A percentile compares a stretch with the other conserved stretches of the same genome.
Conservation (phyloP, 2,113 vertebrate species). For the Crotophaga sulcirostris region DNA sequence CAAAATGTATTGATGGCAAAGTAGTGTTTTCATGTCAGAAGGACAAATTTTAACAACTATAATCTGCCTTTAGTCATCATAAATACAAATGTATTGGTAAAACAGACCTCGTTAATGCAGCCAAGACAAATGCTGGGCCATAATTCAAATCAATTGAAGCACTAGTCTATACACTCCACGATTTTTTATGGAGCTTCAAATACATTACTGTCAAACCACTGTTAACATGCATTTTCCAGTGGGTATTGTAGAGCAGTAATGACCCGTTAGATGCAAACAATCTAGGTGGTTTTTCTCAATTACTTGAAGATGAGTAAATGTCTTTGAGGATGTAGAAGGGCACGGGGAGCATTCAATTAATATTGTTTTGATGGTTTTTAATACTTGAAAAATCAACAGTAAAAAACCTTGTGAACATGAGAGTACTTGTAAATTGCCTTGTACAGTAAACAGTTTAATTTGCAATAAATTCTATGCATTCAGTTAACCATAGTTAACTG, state of each 20-base stretch:
- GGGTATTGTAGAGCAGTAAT: conserved; percentile 56
- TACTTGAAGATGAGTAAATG: conserved; percentile 24
- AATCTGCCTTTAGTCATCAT: conserved; percentile 85
- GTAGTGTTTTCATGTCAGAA: conserved; percentile 82
- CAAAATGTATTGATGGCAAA: conserved; percentile 83
- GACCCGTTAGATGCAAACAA: conserved; percentile 54
- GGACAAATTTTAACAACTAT: conserved; percentile 83
- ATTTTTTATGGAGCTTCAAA: conserved; percentile 55
- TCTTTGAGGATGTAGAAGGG: not conserved
- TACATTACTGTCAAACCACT: conserved; percentile 55
- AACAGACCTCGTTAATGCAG: conserved; percentile 83
- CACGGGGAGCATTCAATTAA: conserved; percentile 44
- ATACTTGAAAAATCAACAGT: conserved; percentile 21
- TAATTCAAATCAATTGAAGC: conserved; percentile 78
- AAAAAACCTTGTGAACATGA: not conserved
- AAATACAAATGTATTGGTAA: conserved; percentile 87
- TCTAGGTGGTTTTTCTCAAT: not conserved
- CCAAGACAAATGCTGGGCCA: conserved; percentile 78
- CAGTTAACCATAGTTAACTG: not conserved
- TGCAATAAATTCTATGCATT: not conserved
- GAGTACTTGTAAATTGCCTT: not conserved
- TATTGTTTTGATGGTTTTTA: conserved; percentile 48
- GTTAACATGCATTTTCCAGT: conserved; percentile 48
- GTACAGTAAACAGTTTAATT: conserved; percentile 8
- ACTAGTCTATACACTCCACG: conserved; percentile 31